Conservation (phyloP, 2,797 vertebrate species). For the Gouania willdenowi region DNA sequence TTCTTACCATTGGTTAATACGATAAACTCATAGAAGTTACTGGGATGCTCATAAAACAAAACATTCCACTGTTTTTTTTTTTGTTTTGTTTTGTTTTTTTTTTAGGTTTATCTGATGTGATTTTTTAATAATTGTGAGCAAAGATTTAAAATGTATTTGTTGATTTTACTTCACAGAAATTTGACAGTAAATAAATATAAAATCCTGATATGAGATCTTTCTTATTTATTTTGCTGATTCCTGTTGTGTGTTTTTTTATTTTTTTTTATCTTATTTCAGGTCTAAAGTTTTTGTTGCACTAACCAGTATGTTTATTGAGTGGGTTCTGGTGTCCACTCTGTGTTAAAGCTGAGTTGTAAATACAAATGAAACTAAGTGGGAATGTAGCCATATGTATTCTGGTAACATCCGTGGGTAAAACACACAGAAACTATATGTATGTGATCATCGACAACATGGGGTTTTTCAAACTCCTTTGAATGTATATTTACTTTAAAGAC, state of each 20-base stretch:
- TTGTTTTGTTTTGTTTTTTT: too few species aligned
- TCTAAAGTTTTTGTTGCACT: conserved; percentile 8
- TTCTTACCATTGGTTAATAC: too few species aligned
- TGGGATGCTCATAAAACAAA: too few species aligned
- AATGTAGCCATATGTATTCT: conserved; percentile 29
- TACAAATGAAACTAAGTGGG: conserved; percentile 33
- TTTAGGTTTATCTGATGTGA: too few species aligned
- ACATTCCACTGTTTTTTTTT: too few species aligned
- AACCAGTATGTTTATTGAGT: conserved; percentile 8
- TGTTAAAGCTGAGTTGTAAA: background rate
- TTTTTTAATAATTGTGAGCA: too few species aligned
- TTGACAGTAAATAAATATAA: too few species aligned
- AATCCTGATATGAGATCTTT: too few species aligned
- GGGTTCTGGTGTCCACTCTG: background rate
- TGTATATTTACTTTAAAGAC: conserved; percentile 27
- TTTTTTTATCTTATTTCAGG: conserved; percentile 1
- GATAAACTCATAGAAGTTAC: too few species aligned
- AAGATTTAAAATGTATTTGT: too few species aligned
- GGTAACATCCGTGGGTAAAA: conserved; percentile 35
- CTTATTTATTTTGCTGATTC: background rate
- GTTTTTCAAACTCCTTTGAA: conserved; percentile 35
- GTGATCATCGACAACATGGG: background rate
- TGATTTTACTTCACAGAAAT: too few species aligned
- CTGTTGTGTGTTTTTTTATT: background rate
- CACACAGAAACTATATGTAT: conserved; percentile 14